Conservation (phyloP, 23 tunicate genomes). For the Clavelina lepadiformis region DNA sequence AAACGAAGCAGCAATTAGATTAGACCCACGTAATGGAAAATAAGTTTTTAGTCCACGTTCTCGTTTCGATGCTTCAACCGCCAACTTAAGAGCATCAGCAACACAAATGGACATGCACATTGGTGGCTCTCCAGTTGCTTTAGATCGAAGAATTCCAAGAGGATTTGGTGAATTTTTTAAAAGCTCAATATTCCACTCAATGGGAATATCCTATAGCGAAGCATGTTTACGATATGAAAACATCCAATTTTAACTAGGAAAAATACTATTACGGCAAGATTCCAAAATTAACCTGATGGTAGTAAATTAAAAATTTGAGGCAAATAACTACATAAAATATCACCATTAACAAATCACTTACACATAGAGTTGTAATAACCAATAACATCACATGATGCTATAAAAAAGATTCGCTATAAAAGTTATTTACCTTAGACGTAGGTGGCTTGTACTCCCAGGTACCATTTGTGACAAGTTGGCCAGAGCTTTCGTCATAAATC, state of each 20-base stretch:
- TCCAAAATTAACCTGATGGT: too few relatives aligned
- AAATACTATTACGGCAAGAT: too few relatives aligned
- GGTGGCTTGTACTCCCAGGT: constrained; percentile 84
- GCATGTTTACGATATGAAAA: too few relatives aligned
- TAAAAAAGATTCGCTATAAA: too few relatives aligned
- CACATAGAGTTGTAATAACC: too few relatives aligned
- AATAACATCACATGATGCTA: too few relatives aligned
- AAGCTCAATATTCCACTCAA: constrained; percentile 60
- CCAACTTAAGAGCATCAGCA: constrained; percentile 39
- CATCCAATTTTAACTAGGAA: too few relatives aligned
- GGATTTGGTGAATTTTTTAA: constrained; percentile 42
- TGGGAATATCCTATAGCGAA: constrained; percentile 71
- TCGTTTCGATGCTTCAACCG: constrained; percentile 25
- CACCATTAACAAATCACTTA: too few relatives aligned
- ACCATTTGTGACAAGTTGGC: constrained; percentile 36
- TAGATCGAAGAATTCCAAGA: constrained; percentile 41
- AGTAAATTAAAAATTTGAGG: too few relatives aligned
- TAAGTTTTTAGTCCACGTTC: constrained; percentile 16
- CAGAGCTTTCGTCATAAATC: constrained; percentile 31
- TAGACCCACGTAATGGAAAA: constrained; percentile 34
- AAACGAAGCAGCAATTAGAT: not conserved
- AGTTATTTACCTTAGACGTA: constrained; percentile 35
- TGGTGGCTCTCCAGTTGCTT: constrained; percentile 86
- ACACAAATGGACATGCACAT: constrained; percentile 48
- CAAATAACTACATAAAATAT: too few relatives aligned